phyloP scores from a whole-genome alignment of 2,113 vertebrate genomes.

The Machaerirhynchus nigripectus region DNA sequence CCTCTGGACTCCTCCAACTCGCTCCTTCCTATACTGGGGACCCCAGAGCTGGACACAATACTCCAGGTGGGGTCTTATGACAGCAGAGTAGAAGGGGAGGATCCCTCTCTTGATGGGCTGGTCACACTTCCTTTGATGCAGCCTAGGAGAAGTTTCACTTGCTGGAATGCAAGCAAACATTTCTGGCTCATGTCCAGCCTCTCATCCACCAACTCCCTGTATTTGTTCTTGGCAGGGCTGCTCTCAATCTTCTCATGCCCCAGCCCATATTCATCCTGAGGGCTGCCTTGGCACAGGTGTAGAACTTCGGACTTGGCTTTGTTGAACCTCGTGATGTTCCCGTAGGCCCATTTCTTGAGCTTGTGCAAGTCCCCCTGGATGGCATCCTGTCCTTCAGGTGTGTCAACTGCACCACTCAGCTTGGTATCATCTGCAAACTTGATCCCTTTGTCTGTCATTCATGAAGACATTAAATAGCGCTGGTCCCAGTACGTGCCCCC shows the following conservation, averaged over 20 bases:
- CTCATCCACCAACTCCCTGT: background rate
- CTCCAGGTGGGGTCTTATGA: background rate
- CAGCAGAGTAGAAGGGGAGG: background rate
- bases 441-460: background rate
- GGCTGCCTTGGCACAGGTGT: background rate
- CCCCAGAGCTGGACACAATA: background rate
- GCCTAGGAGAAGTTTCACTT: rapidly evolving
- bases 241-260: background rate
- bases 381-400: background rate
- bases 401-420: background rate
- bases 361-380: background rate
- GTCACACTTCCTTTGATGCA: background rate
- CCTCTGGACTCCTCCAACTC: background rate
- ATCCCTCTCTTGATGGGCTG: background rate
- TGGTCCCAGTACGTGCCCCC: background rate
- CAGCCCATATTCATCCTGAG: background rate
- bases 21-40: background rate
- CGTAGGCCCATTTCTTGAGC: background rate
- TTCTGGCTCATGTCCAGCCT: background rate
- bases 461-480: background rate
- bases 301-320: background rate
- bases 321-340: background rate
- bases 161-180: background rate
- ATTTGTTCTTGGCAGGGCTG: background rate
- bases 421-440: background rate